Conservation (phyloP, 2,113 vertebrate species). For the Podarcis raffonei region DNA sequence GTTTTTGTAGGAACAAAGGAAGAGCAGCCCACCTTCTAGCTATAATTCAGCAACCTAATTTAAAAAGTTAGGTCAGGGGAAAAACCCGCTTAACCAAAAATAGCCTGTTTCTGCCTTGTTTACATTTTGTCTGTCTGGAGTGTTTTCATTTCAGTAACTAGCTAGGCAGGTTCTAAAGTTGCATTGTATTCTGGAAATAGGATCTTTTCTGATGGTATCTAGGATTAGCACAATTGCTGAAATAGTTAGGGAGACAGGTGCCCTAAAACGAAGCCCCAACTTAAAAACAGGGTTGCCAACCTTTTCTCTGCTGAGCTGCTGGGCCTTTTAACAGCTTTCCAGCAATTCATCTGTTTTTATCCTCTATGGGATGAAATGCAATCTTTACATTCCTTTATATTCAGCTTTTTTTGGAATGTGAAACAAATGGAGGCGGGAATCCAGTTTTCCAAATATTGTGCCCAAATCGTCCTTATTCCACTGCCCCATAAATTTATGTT, state of each 20-base stretch:
- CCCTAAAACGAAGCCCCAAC: neutral
- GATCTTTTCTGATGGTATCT: neutral
- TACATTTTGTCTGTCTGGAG: neutral
- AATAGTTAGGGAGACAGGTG: neutral
- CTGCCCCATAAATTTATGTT: neutral
- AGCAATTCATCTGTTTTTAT: neutral
- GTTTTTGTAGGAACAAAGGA: neutral
- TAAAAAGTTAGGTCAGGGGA: neutral
- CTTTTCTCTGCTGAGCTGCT: neutral
- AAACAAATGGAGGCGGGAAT: neutral
- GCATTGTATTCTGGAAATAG: neutral
- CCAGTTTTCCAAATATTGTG: neutral
- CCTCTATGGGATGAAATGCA: neutral
- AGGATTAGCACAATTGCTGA: neutral
- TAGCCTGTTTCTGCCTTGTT: neutral
- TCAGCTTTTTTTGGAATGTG: neutral
- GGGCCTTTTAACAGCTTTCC: neutral
- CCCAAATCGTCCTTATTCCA: neutral
- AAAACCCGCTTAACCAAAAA: neutral
- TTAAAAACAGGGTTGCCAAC: neutral
- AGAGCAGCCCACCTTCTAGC: neutral
- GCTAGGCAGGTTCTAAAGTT: neutral
- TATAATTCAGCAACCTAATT: neutral
- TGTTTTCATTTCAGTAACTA: neutral
- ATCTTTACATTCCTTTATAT: neutral